These are phyloP conservation scores for Amblyjoppa fuscipennis DNA, from an alignment of 2,888 invertebrate genomes.

Conservation along the genomic window DNA sequence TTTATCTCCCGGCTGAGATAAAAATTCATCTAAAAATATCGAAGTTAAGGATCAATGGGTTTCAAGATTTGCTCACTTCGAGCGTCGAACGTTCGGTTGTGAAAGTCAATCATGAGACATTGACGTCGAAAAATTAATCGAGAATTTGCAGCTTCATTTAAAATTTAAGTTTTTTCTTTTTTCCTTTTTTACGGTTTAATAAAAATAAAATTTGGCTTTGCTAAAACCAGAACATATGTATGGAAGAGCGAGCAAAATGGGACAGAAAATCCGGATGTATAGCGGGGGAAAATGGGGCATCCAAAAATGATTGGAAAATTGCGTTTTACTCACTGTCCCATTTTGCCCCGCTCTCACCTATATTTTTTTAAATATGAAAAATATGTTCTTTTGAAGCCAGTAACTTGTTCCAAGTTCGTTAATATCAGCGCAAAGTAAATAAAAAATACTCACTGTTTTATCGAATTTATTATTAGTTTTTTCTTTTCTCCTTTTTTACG, in stretches of 20 bases:
- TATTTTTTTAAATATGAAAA: neutral
- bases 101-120: neutral
- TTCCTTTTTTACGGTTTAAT: neutral
- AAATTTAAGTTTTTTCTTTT: neutral
- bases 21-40: slow-evolving; percentile 56
- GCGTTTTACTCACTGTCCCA: no score
- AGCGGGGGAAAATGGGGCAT: no score
- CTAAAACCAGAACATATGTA: no score
- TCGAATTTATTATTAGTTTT: neutral
- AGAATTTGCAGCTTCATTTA: neutral
- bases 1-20: slow-evolving; percentile 61
- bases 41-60: slow-evolving; percentile 16
- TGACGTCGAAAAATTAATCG: neutral
- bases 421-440: neutral
- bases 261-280: no score
- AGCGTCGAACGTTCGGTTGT: neutral
- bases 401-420: neutral
- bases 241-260: no score
- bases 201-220: neutral
- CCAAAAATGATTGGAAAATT: no score
- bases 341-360: no score
- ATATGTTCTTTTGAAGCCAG: neutral
- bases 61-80: slow-evolving; percentile 23
- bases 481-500: no score
- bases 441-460: neutral